Base-by-base conservation (phyloP, 2,888 invertebrate genomes). In the Lepidonotus clava region DNA sequence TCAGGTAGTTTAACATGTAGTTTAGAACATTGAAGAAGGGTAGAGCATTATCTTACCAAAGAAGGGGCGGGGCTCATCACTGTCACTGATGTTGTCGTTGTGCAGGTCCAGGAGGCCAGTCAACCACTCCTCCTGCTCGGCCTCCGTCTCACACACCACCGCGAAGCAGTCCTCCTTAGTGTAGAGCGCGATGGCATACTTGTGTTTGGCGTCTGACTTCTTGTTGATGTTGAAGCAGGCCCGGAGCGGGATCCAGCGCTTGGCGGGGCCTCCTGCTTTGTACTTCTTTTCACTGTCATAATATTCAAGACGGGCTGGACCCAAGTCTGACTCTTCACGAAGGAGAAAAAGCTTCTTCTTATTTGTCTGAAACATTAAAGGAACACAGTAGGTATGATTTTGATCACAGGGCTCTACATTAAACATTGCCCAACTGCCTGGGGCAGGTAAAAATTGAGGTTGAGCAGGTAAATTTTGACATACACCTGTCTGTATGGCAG, bases 281-380 rank as follows among this genome's bases (percentile, higher is more conserved):
- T 96, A 98, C 94, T 98, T 98, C 94, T 97, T 98, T 95, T 98
- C 98, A 85, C 96, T 96, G 94, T 98, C 98, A 94, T 97, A 98
- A 94, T 98, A 98, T 95, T 98, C 98, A 88, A 98, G 95, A 86
- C 97, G 96, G 2, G 98, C 97, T 8, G 96, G 96, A 66, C 94
- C 95, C 83, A 96, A 96, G 0, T 95, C 94, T 18, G 96, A 96
- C 91, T 98, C 98, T 85, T 96, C 96, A 87, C 97, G 96, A 88
- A 98, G 95, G 51, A 98, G 97, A 94, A 98, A 98, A 95, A 96
- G 98, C 95, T 98, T 98, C 95, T 97, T 97, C 95, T 97, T 97
- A 96, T 97, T 96, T 32, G 97, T 98, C 96, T 95, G 93, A 84
- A 61, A 86, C 76, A 77, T 86, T 87, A 76, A 77, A 32, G 76